A percentile compares a stretch with the other conserved stretches of the same genome.
These are phyloP conservation scores for Rhopalosiphum maidis DNA, from an alignment of 1,140 invertebrate genomes.

Conservation along the genomic window DNA sequence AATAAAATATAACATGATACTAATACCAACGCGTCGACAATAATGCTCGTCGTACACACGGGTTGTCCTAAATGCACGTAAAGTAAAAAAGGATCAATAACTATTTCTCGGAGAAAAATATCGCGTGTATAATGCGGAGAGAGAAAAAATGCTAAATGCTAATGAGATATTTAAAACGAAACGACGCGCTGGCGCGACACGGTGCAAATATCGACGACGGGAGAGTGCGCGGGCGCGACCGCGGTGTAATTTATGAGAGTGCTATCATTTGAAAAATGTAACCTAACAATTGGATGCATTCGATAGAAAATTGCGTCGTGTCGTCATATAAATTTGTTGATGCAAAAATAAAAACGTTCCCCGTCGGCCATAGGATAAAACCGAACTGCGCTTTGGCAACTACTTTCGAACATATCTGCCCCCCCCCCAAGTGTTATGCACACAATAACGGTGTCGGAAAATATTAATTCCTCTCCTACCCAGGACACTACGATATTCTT, in stretches of 20 bases:
- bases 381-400: too few species aligned
- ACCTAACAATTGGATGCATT: not conserved
- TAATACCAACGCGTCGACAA: not conserved
- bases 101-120: not conserved
- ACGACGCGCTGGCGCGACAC: not conserved
- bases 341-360: too few species aligned
- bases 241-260: not conserved
- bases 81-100: not conserved
- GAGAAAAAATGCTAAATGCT: not conserved
- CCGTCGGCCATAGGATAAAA: too few species aligned
- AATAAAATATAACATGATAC: not conserved
- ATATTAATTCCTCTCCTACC: not conserved
- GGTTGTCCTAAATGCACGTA: not conserved
- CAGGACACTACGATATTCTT: not conserved
- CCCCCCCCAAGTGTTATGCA: not conserved
- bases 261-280: not conserved
- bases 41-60: too few species aligned
- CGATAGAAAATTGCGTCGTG: too few species aligned
- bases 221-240: too few species aligned
- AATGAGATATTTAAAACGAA: constrained; percentile 8
- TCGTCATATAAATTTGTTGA: too few species aligned
- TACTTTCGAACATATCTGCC: too few species aligned
- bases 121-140: not conserved
- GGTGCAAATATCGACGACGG: not conserved
- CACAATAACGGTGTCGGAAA: too few species aligned